These are phyloP conservation scores for Acanthosepion pharaonis DNA, from an alignment of 2,888 invertebrate species.

Conservation along the genomic window DNA sequence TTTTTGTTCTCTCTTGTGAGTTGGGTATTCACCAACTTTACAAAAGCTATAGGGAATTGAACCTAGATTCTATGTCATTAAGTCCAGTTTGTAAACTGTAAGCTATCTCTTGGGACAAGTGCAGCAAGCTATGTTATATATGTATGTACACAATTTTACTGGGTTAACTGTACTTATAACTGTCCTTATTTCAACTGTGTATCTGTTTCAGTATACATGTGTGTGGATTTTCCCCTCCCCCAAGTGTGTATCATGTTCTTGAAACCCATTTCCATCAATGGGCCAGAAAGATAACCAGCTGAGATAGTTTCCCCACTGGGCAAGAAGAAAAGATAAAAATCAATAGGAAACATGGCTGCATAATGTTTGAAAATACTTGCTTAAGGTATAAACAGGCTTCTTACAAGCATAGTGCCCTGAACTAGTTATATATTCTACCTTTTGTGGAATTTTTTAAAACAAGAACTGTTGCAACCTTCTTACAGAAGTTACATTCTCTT, in stretches of 20 bases:
- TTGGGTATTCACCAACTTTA: background rate
- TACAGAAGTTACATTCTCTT: background rate
- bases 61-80: background rate
- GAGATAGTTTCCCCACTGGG: background rate
- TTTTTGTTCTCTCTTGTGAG: background rate
- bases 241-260: background rate
- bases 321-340: background rate
- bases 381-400: background rate
- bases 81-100: background rate
- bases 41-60: background rate
- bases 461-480: background rate
- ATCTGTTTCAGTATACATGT: background rate
- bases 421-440: background rate
- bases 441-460: too few species aligned
- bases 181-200: background rate
- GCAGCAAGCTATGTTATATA: background rate
- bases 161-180: background rate
- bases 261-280: background rate
- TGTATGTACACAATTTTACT: background rate
- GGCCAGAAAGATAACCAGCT: background rate
- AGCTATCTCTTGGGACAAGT: background rate
- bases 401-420: slow-evolving; percentile 4
- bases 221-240: background rate
- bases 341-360: background rate
- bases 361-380: slow-evolving; percentile 11